Evolutionary conservation across 2,113 vertebrate genomes (phyloP).

Genomic region (Archocentrus centrarchus): DNA sequence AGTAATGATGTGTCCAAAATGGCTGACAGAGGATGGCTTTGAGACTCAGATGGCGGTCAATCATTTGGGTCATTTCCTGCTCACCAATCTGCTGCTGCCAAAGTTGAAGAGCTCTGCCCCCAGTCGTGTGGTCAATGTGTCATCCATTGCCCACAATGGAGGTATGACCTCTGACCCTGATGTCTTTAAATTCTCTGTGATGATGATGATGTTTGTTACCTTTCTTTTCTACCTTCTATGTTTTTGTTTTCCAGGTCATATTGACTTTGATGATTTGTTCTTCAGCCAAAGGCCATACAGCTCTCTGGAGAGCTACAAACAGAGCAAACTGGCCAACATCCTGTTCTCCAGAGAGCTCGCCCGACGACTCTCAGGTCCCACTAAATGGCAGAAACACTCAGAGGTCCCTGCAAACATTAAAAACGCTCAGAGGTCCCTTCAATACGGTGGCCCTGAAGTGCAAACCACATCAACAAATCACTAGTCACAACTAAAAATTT

Average conservation of each 20-base stretch:
- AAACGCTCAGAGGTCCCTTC: constrained; percentile 32
- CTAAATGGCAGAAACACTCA: neutral
- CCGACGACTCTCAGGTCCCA: constrained; percentile 63
- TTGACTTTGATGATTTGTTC: constrained; percentile 80
- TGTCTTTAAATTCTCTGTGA: neutral
- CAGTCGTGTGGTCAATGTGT: constrained; percentile 78
- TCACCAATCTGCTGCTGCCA: constrained; percentile 79
- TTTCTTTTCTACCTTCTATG: neutral
- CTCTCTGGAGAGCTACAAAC: constrained; percentile 75
- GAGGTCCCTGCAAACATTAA: constrained; percentile 20
- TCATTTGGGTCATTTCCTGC: constrained; percentile 82
- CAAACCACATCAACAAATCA: too few species aligned
- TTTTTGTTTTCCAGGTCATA: constrained; percentile 56
- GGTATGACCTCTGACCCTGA: constrained; percentile 27
- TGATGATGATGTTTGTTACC: fast-evolving
- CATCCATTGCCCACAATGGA: constrained; percentile 77
- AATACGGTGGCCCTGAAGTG: too few species aligned
- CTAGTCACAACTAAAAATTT: too few species aligned
- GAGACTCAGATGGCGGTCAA: constrained; percentile 83
- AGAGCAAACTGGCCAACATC: constrained; percentile 84
- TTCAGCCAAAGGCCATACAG: constrained; percentile 72
- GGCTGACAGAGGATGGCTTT: constrained; percentile 80
- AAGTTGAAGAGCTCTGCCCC: constrained; percentile 75
- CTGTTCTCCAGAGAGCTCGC: constrained; percentile 80
- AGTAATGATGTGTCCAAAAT: constrained; percentile 83